A percentile compares a stretch with the other conserved stretches of the same genome.
Evolutionary conservation across 2,797 vertebrate species (phyloP).

Genomic region (Epinephelus coioides): DNA sequence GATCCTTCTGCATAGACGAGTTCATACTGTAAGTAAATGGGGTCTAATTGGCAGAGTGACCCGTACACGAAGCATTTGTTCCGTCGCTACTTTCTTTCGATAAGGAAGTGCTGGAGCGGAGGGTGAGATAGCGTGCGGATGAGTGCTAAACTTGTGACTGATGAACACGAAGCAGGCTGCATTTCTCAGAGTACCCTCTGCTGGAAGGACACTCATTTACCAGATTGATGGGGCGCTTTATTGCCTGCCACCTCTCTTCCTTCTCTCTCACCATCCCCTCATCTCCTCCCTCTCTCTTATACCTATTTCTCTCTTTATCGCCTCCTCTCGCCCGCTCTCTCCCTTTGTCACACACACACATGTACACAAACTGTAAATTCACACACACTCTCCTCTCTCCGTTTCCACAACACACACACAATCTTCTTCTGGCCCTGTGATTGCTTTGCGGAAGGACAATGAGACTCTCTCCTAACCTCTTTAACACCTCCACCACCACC

Average conservation of each 20-base stretch:
- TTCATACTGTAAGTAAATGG: constrained; percentile 42
- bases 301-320: constrained; percentile 69
- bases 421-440: constrained; percentile 56
- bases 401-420: constrained; percentile 7
- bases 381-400: constrained; percentile 7
- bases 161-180: constrained; percentile 67
- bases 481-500: constrained; percentile 34
- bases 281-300: constrained; percentile 64
- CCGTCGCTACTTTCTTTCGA: constrained; percentile 33
- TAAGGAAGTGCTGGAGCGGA: constrained; percentile 51
- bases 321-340: constrained; percentile 41
- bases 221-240: constrained; percentile 83
- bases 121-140: constrained; percentile 27
- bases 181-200: constrained; percentile 67
- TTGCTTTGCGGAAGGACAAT: constrained; percentile 63
- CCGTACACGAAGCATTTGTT: constrained; percentile 42
- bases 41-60: constrained; percentile 55
- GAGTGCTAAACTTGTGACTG: constrained; percentile 71
- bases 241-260: constrained; percentile 77
- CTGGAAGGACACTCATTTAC: constrained; percentile 82
- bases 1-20: constrained; percentile 16
- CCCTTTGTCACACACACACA: constrained; percentile 33
- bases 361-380: constrained; percentile 56
- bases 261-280: constrained; percentile 59
- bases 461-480: constrained; percentile 50